Conservation (phyloP, 1,140 invertebrate genomes). For the Drosophila funebris region DNA sequence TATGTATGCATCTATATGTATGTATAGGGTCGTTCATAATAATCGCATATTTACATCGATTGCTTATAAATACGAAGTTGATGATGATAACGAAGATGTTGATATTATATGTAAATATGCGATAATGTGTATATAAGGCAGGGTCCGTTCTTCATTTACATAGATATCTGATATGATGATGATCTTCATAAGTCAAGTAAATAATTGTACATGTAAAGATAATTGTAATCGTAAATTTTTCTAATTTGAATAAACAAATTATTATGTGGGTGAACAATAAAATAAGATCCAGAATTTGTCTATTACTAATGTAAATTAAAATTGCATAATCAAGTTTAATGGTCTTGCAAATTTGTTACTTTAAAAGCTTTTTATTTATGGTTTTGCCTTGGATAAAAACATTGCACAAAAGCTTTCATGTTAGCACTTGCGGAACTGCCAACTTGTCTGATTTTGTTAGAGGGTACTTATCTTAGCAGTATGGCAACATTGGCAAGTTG, state of each 20-base stretch:
- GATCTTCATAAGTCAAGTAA: slow-evolving; percentile 76
- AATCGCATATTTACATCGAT: slow-evolving; percentile 31
- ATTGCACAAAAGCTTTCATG: not conserved
- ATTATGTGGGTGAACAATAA: slow-evolving; percentile 81
- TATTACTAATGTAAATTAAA: not conserved
- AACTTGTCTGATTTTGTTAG: not conserved
- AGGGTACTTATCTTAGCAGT: not conserved
- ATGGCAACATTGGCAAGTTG: not conserved
- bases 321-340: not conserved
- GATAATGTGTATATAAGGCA: slow-evolving; percentile 50
- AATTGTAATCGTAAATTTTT: slow-evolving; percentile 72
- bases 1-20: too few relatives aligned
- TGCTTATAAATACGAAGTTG: slow-evolving; percentile 29
- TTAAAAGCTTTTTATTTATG: too few relatives aligned
- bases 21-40: slow-evolving; percentile 26
- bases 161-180: slow-evolving; percentile 58
- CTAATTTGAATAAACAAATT: slow-evolving; percentile 82
- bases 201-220: slow-evolving; percentile 73
- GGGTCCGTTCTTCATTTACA: slow-evolving; percentile 51
- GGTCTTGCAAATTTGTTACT: not conserved
- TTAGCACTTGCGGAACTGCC: not conserved
- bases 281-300: not conserved
- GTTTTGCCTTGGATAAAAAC: not conserved
- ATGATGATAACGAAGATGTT: not conserved
- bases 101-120: slow-evolving; percentile 46